phyloP scores from a whole-genome alignment of 2,113 vertebrate genomes.

The Melospiza melodia region DNA sequence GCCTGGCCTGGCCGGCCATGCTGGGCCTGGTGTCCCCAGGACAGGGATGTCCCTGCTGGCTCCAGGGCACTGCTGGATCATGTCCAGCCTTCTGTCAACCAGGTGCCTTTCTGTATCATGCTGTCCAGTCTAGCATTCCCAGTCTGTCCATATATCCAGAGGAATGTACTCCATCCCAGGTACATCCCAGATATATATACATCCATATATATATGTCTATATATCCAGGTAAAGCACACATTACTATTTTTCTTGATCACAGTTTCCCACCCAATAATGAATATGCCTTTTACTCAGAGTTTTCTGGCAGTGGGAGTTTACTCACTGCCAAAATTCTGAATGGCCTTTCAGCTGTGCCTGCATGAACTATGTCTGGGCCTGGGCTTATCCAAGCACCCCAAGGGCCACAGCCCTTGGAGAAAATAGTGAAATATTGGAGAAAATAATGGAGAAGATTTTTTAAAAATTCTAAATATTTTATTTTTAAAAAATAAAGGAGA shows the following conservation, averaged over 20 bases:
- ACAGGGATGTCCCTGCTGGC: background rate
- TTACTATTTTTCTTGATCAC: background rate
- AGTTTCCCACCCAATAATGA: background rate
- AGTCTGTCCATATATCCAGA: background rate
- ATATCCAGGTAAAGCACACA: background rate
- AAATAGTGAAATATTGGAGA: background rate
- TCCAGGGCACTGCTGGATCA: background rate
- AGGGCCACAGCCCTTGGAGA: background rate
- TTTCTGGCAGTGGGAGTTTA: background rate
- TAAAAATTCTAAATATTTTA: too few species aligned
- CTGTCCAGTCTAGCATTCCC: background rate
- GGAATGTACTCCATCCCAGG: background rate
- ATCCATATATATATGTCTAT: too few species aligned
- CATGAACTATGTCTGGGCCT: background rate
- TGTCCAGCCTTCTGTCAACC: rapidly evolving
- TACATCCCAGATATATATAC: too few species aligned
- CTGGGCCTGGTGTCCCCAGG: background rate
- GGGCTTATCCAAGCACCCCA: background rate
- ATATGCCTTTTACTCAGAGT: background rate
- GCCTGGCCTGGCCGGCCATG: rapidly evolving
- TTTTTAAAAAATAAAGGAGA: too few species aligned
- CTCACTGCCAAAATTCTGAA: background rate
- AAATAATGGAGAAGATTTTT: background rate
- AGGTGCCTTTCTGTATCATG: background rate
- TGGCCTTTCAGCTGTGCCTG: background rate